Base-by-base conservation (phyloP, 1,140 invertebrate genomes). In the Leptopilina boulardi region DNA sequence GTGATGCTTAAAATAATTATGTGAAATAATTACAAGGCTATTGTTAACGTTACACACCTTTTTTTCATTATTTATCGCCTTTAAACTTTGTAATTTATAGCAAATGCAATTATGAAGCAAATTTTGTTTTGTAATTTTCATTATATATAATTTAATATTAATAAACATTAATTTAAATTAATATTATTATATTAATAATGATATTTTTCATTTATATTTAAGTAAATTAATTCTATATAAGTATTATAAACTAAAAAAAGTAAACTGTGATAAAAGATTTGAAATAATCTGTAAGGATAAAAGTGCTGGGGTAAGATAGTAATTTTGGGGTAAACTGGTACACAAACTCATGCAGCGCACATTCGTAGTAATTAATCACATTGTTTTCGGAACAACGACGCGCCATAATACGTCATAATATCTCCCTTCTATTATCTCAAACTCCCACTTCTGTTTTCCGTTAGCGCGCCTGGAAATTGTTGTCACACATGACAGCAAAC, bases 301-400 rank as follows among this genome's bases (percentile, higher is more conserved):
- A 38, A 38, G 59, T 73, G 70, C 71, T 30, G 19, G 15, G 21
- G 30, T 3, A 19, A 66, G 66, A 34, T 54, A 44, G 21, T 54
- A 66, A 70, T 19, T 74, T 47, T n/a, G 77, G 74, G 70, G 79
- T 77, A 78, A 75, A 80, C 76, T 83, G 75, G 56, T 72, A 73
- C 77, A 78, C 80, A 80, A 83, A 82, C 79, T 79, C 77, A 80
- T 59, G 74, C 72, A 80, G 81, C 70, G 71, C 80, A 82, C 84
- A 87, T 85, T 87, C 86, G 82, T 81, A 73, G 82, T 82, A 85
- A 87, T 80, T 87, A 87, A 87, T 87, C 82, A 81, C 83, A 86
- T 87, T 87, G 85, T 87, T 87, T 87, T 86, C 86, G 82, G 85
- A 86, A 84, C 78, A 84, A 80, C 80, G 79, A 82, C 71, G 79